A percentile compares a stretch with the other conserved stretches of the same genome.
These are phyloP conservation scores for Alcis repandata DNA, from an alignment of 2,888 invertebrate species.

Conservation along the genomic window DNA sequence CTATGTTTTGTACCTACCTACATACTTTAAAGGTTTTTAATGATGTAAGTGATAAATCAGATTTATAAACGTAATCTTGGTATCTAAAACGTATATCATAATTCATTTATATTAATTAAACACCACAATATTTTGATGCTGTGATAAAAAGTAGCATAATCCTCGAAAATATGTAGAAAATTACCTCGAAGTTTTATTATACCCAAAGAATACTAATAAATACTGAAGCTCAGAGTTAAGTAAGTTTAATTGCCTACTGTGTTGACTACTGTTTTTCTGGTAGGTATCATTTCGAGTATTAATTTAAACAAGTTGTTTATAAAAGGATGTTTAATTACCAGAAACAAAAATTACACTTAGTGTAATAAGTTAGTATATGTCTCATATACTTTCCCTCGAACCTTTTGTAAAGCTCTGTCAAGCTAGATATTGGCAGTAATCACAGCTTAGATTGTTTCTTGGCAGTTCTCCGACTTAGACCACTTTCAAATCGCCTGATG, in stretches of 20 bases:
- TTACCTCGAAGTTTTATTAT: slow-evolving; percentile 8
- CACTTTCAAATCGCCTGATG: slow-evolving; percentile 80
- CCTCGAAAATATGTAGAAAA: slow-evolving; percentile 20
- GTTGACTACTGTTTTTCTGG: not conserved
- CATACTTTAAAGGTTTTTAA: not conserved
- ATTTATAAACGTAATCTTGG: slow-evolving; percentile 21
- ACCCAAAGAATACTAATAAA: slow-evolving; percentile 28
- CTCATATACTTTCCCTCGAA: not conserved
- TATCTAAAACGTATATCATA: slow-evolving; percentile 8
- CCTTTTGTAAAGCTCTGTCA: slow-evolving; percentile 19
- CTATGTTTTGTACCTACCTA: not conserved
- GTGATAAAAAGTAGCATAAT: slow-evolving; percentile 21
- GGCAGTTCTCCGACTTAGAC: slow-evolving; percentile 70
- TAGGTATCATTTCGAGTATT: not conserved
- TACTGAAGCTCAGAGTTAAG: not conserved
- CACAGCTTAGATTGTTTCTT: slow-evolving; percentile 72
- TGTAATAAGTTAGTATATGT: no score
- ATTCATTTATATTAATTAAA: slow-evolving; percentile 16
- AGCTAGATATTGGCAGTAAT: slow-evolving; percentile 51
- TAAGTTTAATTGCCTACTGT: not conserved
- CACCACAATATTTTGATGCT: slow-evolving; percentile 26
- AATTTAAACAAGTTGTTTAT: no score
- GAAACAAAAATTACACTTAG: no score
- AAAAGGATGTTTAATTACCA: no score
- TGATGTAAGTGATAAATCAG: slow-evolving; percentile 22